Evolutionary conservation across 2,888 invertebrate species (phyloP), one percentile per base, ranked within the genome.

Genomic region (Pseudanteris insignis): DNA sequence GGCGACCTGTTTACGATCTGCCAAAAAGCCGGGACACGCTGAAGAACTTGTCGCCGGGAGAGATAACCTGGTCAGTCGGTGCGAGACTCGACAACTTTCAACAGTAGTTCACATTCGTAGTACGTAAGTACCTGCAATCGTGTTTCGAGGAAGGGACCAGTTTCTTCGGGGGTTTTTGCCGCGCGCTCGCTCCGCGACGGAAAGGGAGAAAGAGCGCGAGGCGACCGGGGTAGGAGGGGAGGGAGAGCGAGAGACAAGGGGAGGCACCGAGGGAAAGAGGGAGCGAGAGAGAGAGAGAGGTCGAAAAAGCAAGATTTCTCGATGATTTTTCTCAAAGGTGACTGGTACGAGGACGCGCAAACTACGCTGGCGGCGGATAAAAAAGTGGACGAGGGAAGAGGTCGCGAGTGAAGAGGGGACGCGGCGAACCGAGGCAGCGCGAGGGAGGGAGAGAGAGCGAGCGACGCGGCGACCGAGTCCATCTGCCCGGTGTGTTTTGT

Each of bases 381-480:
- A 58, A 58, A 59, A 62, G 60, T 30, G 48, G 43, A 32, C 37
- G 43, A 40, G 37, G 40, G 43, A 34, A 46, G 46, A 43, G 50
- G 57, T 43, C 46, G 41, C 41, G 13, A 40, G 38, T 14, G 33
- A 29, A 10, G 34, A 37, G 51, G 43, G 28, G 48, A 30, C 30
- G 44, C 43, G 40, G 50, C 53, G 55, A 40, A 57, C 53, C 40
- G 34, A 55, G 55, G 36, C 7, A 4, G 26, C 5, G 26, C 26
- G 26, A 4, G 26, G n/a, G 40, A 24, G 41, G 40, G 15, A 25
- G 53, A 43, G 50, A 44, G 63, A 58, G 53, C 36, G 57, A 54
- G 63, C 58, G 66, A 67, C 65, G 64, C 72, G 74, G 74, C 75
- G 78, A 78, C 75, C 77, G 74, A 73, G 79, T 79, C 79, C 79